phyloP scores from a whole-genome alignment of 1,140 invertebrate genomes.

The Drosophila mojavensis region DNA sequence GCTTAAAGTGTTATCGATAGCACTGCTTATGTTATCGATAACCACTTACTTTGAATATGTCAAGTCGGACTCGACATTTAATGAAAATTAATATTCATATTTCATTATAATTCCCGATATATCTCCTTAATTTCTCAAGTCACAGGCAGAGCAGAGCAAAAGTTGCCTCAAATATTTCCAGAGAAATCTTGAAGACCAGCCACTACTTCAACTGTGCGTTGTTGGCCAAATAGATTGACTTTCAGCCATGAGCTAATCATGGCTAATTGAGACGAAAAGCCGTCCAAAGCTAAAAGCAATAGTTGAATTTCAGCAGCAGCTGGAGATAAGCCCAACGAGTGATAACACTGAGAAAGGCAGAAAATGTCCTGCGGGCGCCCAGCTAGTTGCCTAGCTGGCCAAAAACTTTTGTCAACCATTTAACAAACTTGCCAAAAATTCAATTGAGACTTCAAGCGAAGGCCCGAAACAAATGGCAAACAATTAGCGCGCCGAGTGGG shows the following conservation, averaged over 20 bases:
- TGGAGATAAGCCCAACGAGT: background rate
- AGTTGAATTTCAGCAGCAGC: background rate
- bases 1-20: too few species aligned
- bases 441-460: slow-evolving; percentile 19
- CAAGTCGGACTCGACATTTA: too few species aligned
- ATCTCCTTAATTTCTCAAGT: too few species aligned
- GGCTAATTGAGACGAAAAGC: background rate
- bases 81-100: too few species aligned
- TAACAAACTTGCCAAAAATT: slow-evolving; percentile 24
- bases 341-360: background rate
- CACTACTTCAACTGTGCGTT: too few species aligned
- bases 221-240: too few species aligned
- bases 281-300: background rate
- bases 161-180: too few species aligned
- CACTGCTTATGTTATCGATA: too few species aligned
- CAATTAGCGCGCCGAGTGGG: slow-evolving; percentile 12
- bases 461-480: slow-evolving; percentile 12
- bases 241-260: background rate
- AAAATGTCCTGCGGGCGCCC: background rate
- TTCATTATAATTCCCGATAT: too few species aligned
- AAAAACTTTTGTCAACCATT: slow-evolving; percentile 31
- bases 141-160: too few species aligned
- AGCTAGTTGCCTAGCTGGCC: slow-evolving; percentile 4
- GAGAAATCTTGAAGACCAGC: too few species aligned
- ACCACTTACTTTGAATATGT: too few species aligned